Evolutionary conservation across 2,113 vertebrate species (phyloP).

Genomic region (Oreamnos americanus): DNA sequence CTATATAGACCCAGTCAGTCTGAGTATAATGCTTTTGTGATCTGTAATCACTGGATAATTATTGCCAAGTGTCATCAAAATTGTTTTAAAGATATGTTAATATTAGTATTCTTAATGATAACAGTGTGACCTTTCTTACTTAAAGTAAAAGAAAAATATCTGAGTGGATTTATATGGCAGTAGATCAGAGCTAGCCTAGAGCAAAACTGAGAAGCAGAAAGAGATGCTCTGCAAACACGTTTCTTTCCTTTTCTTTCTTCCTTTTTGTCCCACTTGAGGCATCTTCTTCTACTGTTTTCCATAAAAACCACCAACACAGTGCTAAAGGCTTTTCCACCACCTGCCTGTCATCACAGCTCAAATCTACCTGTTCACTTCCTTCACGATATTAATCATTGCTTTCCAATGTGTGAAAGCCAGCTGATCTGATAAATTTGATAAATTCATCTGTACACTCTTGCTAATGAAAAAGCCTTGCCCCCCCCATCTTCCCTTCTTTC

Average conservation of each 20-base stretch:
- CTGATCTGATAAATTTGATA: background rate
- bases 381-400: background rate
- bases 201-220: background rate
- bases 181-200: background rate
- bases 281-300: background rate
- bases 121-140: background rate
- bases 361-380: background rate
- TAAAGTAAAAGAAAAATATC: background rate
- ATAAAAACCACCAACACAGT: background rate
- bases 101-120: background rate
- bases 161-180: background rate
- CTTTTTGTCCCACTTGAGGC: no score
- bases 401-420: background rate
- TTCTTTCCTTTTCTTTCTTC: background rate
- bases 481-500: fast-evolving
- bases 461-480: background rate
- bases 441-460: background rate
- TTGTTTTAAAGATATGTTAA: background rate
- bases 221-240: background rate
- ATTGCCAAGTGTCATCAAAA: background rate
- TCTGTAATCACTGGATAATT: background rate
- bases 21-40: background rate
- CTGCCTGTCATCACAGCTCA: background rate
- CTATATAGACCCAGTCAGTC: background rate
- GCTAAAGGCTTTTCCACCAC: background rate